Evolutionary conservation across 2,797 vertebrate species (phyloP).

Genomic region (Onychomys torridus): DNA sequence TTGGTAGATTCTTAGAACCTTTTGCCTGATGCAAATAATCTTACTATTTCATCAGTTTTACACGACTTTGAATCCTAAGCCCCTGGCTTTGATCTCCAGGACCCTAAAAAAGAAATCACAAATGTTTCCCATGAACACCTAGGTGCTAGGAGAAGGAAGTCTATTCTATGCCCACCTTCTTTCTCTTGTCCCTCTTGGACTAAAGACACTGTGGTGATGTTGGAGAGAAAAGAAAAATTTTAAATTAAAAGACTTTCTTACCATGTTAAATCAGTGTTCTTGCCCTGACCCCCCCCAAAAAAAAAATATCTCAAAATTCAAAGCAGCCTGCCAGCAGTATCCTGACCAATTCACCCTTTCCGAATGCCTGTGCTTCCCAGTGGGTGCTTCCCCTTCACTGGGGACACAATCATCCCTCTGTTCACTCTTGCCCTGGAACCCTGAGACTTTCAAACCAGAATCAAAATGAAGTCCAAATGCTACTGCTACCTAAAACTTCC

Average conservation of each 20-base stretch:
- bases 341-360: background rate
- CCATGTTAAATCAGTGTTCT: background rate
- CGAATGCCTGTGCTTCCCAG: background rate
- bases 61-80: background rate
- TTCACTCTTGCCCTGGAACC: conserved; percentile 82
- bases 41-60: background rate
- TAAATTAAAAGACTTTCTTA: background rate
- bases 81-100: background rate
- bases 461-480: conserved; percentile 76
- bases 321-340: background rate
- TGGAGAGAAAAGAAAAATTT: conserved; percentile 5
- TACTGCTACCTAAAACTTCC: conserved; percentile 67
- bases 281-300: background rate
- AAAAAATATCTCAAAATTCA: background rate
- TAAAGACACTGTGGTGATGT: background rate
- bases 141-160: background rate
- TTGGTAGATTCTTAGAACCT: background rate
- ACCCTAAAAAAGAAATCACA: background rate
- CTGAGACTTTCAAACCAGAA: conserved; percentile 82
- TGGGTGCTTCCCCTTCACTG: conserved; percentile 67
- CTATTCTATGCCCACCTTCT: background rate
- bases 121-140: background rate
- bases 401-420: conserved; percentile 82
- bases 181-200: background rate
- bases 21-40: background rate